Evolutionary conservation across 2,888 invertebrate species (phyloP), one percentile per base, ranked within the genome.

Genomic region (Chaetogeoica ovagalla): DNA sequence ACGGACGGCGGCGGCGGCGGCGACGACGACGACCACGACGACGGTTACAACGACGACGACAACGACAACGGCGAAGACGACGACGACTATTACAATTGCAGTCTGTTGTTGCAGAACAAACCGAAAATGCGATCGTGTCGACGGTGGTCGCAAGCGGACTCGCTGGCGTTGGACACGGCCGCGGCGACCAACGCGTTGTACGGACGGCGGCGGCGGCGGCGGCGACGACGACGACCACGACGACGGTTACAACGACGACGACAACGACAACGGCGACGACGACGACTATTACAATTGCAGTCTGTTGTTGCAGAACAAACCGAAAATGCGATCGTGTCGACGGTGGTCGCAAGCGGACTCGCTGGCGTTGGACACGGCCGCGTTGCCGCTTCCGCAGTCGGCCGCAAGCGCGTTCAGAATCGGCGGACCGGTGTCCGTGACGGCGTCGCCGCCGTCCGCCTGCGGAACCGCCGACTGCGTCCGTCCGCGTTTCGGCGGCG

Each of bases 381-480:
- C 59, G 21, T 9, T 21, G 9, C 17, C 43, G 59, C 37, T 30
- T 30, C 43, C 59, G 39, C 1, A 19, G 21, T 57, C 19, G 52
- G 57, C 23, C 2, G 83, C 83, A 60, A 84, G 84, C 30, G 30
- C 77, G 21, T 86, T 86, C 77, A 85, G 85, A 63, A 84, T 86
- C 60, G 86, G 86, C 2, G 86, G 86, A 15, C 84, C 85, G 74
- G 86, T 86, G 55, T 82, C 82, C 19, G 57, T 60, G 48, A 39
- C 81, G 15, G 9, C 75, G 81, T 57, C 81, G 52, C 70, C 81
- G 77, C 81, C 81, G 65, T 11, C 59, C 30, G 30, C 30, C 30
- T 30, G 30, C 30, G 4, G 30, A 30, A 63, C 48, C 74, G 65
- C 62, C 68, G 55, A 13, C 62, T 11, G 65, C 71, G 59, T 59